Conservation (phyloP, 2,797 vertebrate species). For the Sebastes vulpes region DNA sequence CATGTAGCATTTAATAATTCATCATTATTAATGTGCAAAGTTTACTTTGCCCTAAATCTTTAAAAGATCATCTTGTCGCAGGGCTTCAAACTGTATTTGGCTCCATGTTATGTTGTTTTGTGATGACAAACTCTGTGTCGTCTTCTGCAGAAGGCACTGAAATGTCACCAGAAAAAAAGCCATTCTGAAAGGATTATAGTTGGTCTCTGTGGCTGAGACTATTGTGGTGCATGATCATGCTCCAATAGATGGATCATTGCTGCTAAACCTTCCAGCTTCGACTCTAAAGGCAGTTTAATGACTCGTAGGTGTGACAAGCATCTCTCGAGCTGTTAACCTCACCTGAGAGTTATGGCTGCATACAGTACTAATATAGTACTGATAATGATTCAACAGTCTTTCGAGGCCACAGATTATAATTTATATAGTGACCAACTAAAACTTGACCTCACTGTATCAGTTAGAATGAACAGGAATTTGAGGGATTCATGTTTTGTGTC, state of each 20-base stretch:
- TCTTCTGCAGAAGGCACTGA: background rate
- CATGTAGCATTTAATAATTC: background rate
- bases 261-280: constrained; percentile 11
- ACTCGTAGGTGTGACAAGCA: background rate
- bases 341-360: background rate
- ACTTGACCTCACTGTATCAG: background rate
- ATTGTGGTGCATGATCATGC: background rate
- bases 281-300: constrained; percentile 5
- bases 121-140: background rate
- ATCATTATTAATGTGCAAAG: background rate
- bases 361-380: background rate
- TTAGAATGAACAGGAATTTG: background rate
- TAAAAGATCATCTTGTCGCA: background rate
- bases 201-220: constrained; percentile 20
- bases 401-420: background rate
- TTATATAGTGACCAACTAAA: background rate
- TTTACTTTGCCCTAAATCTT: background rate
- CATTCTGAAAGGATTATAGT: constrained; percentile 41
- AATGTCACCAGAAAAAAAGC: constrained; percentile 31
- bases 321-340: background rate
- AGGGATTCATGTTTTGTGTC: background rate
- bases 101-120: background rate
- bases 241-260: constrained; percentile 13
- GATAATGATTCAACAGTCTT: background rate
- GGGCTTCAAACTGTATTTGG: background rate